Evolutionary conservation across 2,888 invertebrate genomes (phyloP), one percentile per base, ranked within the genome.

Genomic region (Luffia ferchaultella): DNA sequence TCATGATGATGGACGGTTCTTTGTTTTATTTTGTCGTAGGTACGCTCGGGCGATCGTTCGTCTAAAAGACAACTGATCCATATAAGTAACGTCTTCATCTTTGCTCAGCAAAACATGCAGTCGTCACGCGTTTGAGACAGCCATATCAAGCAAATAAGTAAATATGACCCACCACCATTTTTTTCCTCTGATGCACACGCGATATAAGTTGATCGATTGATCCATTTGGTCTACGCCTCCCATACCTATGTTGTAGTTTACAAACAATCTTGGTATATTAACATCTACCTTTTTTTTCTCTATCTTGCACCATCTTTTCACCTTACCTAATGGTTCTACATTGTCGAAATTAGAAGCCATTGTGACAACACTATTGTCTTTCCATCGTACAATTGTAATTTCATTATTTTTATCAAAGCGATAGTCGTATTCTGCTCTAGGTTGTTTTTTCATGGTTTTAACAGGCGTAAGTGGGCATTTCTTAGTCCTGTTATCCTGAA

Each of bases 81-180:
- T n/a, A n/a, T n/a, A n/a, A n/a, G n/a, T n/a, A n/a, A n/a, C n/a
- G n/a, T n/a, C n/a, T n/a, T n/a, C n/a, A n/a, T n/a, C n/a, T n/a
- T n/a, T n/a, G n/a, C n/a, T n/a, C n/a, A n/a, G n/a, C n/a, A n/a
- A n/a, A n/a, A n/a, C n/a, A 54, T 57, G 55, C 48, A 59, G 53
- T 40, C 56, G 56, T 59, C 58, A 61, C 51, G 58, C 55, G 55
- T 60, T 60, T 47, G 57, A 53, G 46, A 59, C 48, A 48, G 58
- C 54, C 53, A 57, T 53, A 53, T 60, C 57, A 49, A 59, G 30
- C 52, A 60, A 50, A 42, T 58, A 58, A 42, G 59, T 58, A 55
- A 58, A 57, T 45, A 60, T 52, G 49, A 55, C 55, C 30, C 30
- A 30, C 3, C 12, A 30, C 30, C 30, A 30, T 30, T 12, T 30